Percentiles rank a stretch among this genome's conserved stretches.
Evolutionary conservation across 2,888 invertebrate species (phyloP).

Genomic region (Lasioglossum lativentre): DNA sequence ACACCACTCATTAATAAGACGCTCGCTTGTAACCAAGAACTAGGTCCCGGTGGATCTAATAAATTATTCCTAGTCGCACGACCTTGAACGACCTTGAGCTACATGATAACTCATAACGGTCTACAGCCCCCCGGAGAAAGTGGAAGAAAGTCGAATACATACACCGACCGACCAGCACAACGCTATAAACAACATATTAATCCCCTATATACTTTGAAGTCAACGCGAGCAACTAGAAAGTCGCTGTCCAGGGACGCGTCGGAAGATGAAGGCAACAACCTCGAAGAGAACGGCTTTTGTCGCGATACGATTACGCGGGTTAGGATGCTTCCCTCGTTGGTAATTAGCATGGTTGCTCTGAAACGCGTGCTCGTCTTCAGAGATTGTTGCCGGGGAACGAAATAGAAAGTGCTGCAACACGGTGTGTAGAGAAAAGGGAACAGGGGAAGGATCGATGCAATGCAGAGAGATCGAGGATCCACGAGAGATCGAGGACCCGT

Average conservation of each 20-base stretch:
- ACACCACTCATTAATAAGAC: not conserved
- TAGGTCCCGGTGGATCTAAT: not conserved
- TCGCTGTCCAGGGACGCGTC: not conserved
- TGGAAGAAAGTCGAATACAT: not conserved
- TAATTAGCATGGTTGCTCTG: not conserved
- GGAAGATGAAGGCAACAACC: not conserved
- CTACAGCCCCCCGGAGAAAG: not conserved
- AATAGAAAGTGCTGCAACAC: not conserved
- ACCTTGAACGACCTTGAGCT: not conserved
- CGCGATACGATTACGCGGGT: not conserved
- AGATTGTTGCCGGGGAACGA: not conserved
- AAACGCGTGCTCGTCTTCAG: not conserved
- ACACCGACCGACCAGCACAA: not conserved
- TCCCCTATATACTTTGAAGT: not conserved
- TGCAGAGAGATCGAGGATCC: not conserved
- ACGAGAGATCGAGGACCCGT: not conserved
- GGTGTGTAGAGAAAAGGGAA: not conserved
- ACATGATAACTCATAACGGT: not conserved
- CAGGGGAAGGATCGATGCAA: not conserved
- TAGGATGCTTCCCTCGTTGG: not conserved
- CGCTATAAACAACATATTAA: not conserved
- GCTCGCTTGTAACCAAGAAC: not conserved
- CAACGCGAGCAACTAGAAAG: not conserved
- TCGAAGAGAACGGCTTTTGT: not conserved
- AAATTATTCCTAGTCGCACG: not conserved